Base-by-base conservation (phyloP, 2,113 vertebrate genomes). In the Regulus satrapa region DNA sequence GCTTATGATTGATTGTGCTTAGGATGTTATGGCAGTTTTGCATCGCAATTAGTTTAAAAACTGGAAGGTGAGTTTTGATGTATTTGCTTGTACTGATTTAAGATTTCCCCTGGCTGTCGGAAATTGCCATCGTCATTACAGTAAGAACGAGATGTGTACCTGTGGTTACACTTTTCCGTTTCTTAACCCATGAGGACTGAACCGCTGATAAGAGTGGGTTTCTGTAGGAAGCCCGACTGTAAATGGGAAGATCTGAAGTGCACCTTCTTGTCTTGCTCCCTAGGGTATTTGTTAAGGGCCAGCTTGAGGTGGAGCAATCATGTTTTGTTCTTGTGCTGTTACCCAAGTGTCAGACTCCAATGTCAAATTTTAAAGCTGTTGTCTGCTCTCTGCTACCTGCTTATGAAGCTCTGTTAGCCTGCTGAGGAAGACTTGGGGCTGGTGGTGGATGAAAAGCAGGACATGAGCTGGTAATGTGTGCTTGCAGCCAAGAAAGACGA, bases 61-160 rank as follows among this genome's bases (percentile, higher is more conserved):
- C 61, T 89, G 73, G 34, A 89, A 91, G 61, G 85, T 68, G 68
- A 63, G 51, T 79, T 91, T 68, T 80, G 63, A 88, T 83, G 41
- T 36, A 62, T 84, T 49, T 91, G 25, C 45, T 75, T 45, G 14
- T 36, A 18, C 49, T 88, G 61, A 68, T 75, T 61, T 76, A 61
- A 81, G 55, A 63, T 85, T 81, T 92, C 14, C 38, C 18, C 17
- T 77, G 48, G 62, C 31, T 78, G 32, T 81, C 3, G 5, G 56
- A 85, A 93, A 82, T 67, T 77, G 31, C 43, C 3, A 1, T 72
- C 38, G 12, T 89, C 29, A 3, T 78, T 78, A 46, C 1, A 72
- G 52, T 40, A 87, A 85, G 69, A 89, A 59, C 10, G 28, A 87
- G 43, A 40, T 0, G 7, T 31, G 20, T 55, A 8, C 29, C 24